These are phyloP conservation scores for Pharmacophagus antenor DNA, from an alignment of 2,888 invertebrate species.

Conservation along the genomic window DNA sequence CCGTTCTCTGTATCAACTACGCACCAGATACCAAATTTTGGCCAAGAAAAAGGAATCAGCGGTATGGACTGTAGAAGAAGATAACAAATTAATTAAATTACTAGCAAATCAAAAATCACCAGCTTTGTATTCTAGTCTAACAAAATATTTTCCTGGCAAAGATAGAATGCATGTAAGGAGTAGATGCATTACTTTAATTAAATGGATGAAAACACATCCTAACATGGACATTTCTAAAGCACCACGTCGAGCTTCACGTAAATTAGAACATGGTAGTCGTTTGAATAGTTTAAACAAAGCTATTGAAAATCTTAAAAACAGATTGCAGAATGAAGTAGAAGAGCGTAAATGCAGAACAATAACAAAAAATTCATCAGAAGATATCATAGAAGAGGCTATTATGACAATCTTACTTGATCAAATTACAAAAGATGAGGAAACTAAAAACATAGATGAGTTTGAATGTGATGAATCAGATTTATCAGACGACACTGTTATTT, in stretches of 20 bases:
- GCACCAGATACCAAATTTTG: conserved; percentile 80
- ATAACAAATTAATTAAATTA: conserved; percentile 78
- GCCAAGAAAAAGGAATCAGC: conserved; percentile 61
- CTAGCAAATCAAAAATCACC: conserved; percentile 70
- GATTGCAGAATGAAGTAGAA: conserved; percentile 51
- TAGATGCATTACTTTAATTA: conserved; percentile 77
- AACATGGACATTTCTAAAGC: conserved; percentile 53
- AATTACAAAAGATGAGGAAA: conserved; percentile 41
- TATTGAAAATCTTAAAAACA: conserved; percentile 59
- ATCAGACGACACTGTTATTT: conserved; percentile 29
- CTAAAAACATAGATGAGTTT: conserved; percentile 28
- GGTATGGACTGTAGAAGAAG: conserved; percentile 83
- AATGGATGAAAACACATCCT: conserved; percentile 75
- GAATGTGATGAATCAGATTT: conserved; percentile 30
- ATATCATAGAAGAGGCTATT: conserved; percentile 58
- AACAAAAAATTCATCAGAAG: conserved; percentile 45
- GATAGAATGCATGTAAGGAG: conserved; percentile 82
- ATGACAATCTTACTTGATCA: conserved; percentile 51
- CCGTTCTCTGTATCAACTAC: conserved; percentile 82
- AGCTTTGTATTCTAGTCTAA: conserved; percentile 65
- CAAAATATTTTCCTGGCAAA: conserved; percentile 76
- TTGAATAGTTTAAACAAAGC: conserved; percentile 54
- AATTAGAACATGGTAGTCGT: conserved; percentile 52
- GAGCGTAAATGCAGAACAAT: conserved; percentile 45
- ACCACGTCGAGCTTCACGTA: conserved; percentile 60